Percentiles rank a stretch among this genome's conserved stretches.
phyloP scores from a whole-genome alignment of 2,113 vertebrate genomes.

The Nycticryphes semicollaris region DNA sequence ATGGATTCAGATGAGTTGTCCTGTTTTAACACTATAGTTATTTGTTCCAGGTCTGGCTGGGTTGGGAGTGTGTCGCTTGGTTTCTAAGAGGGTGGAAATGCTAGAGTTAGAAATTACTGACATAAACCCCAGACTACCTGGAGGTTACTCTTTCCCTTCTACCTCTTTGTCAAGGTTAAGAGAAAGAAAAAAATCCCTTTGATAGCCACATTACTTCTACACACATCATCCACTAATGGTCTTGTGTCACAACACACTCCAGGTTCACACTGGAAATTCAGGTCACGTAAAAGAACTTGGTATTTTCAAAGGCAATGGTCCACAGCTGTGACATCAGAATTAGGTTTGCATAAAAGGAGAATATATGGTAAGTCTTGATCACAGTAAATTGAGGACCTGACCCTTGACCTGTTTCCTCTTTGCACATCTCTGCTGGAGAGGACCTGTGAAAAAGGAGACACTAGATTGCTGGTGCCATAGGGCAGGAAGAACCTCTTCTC shows the following conservation, averaged over 20 bases:
- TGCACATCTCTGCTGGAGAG: background rate
- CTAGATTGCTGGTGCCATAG: background rate
- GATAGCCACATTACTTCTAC: background rate
- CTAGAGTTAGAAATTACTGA: background rate
- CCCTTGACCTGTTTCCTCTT: background rate
- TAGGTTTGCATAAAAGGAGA: background rate
- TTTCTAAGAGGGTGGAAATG: background rate
- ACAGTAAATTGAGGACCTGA: background rate
- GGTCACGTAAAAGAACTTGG: background rate
- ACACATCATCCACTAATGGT: background rate
- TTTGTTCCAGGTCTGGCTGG: background rate
- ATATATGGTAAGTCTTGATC: fast-evolving
- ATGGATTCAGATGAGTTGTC: background rate
- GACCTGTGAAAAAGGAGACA: background rate
- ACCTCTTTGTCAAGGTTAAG: background rate
- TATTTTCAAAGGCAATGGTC: background rate
- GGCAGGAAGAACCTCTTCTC: background rate
- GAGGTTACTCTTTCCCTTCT: background rate
- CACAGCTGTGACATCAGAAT: background rate
- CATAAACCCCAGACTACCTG: too few relatives aligned
- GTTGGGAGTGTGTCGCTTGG: background rate
- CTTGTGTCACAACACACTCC: background rate
- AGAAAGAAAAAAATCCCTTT: background rate
- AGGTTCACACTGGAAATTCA: background rate
- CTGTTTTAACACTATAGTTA: background rate